Evolutionary conservation across 1,140 invertebrate species (phyloP), one percentile per base, ranked within the genome.

Genomic region (Drosophila truncata): DNA sequence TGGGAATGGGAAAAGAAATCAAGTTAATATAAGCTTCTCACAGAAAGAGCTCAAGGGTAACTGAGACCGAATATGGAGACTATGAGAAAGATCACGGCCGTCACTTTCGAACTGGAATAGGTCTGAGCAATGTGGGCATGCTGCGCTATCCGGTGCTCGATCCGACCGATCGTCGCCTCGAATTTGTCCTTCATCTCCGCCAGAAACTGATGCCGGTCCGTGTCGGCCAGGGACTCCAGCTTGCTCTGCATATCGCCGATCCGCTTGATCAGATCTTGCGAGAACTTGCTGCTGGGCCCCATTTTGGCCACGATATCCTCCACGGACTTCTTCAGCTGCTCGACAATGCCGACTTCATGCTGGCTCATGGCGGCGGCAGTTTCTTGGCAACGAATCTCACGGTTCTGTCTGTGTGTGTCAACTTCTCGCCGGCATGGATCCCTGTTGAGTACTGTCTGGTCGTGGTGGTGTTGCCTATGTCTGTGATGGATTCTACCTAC

Each of bases 11-110:
- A 27, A 35, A 27, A 29, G 7, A n/a, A 5, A 3, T 10, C 13
- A 9, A 9, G 16, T 86, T 81, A 81, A 25, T 58, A 25, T 13
- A 25, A 18, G 25, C 1, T 46, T 55, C 23, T 31, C 37, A 47
- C 2, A 20, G 10, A 49, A 23, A 20, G 23, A 4, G 4, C 2
- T 3, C 6, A 27, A 20, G 23, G 74, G 65, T 39, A 20, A 33
- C 46, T 67, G 63, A 77, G 74, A 92, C 91, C 91, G 69, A 92
- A 75, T 42, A 92, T 70, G 39, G 86, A 86, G 50, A 92, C 55
- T n/a, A 92, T 35, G 13, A 91, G 65, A 20, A 92, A 91, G 69
- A 92, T 71, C 18, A 91, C 35, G 29, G 91, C 91, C 14, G 76
- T 75, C 11, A 85, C 44, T 47, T 90, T 91, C 6, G 91, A 92